These are phyloP conservation scores for Aplysina aerophoba DNA, from an alignment of 37 sponge, comb jelly and placozoan genomes.

Conservation along the genomic window DNA sequence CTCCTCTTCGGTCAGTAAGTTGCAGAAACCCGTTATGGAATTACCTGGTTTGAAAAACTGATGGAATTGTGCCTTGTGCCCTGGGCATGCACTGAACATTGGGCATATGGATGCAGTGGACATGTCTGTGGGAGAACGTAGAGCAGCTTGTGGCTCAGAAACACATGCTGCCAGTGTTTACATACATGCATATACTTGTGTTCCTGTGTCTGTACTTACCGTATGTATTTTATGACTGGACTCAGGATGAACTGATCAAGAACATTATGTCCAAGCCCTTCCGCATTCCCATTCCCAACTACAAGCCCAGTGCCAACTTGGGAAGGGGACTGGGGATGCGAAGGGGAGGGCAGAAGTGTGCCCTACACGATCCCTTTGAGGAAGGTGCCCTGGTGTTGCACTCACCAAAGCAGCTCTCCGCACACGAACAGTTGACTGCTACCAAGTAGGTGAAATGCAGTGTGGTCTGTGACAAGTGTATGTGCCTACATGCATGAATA, in stretches of 20 bases:
- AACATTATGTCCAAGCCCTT: slow-evolving; percentile 87
- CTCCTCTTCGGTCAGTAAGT: too few species aligned
- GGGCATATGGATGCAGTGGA: too few species aligned
- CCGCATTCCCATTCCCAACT: slow-evolving; percentile 91
- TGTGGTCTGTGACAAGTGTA: too few species aligned
- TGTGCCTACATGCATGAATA: background rate
- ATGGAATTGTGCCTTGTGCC: too few species aligned
- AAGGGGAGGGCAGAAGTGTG: slow-evolving; percentile 51
- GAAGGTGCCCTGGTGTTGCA: slow-evolving; percentile 91
- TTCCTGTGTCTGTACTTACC: too few species aligned
- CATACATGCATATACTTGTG: too few species aligned
- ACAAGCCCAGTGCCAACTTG: slow-evolving; percentile 35
- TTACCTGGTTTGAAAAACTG: too few species aligned
- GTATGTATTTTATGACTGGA: background rate
- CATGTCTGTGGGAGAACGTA: too few species aligned
- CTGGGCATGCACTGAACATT: too few species aligned
- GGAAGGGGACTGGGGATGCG: slow-evolving; percentile 85
- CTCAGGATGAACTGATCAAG: slow-evolving; percentile 72
- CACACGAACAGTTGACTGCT: slow-evolving; percentile 80
- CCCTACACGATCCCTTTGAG: slow-evolving; percentile 92
- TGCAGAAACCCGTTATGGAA: too few species aligned
- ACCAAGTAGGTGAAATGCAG: slow-evolving; percentile 35
- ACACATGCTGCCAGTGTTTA: too few species aligned
- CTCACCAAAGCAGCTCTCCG: slow-evolving; percentile 78
- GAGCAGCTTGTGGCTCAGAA: too few species aligned